A percentile compares a stretch with the other conserved stretches of the same genome.
Evolutionary conservation across 2,113 vertebrate species (phyloP).

Genomic region (Plestiodon gilberti): DNA sequence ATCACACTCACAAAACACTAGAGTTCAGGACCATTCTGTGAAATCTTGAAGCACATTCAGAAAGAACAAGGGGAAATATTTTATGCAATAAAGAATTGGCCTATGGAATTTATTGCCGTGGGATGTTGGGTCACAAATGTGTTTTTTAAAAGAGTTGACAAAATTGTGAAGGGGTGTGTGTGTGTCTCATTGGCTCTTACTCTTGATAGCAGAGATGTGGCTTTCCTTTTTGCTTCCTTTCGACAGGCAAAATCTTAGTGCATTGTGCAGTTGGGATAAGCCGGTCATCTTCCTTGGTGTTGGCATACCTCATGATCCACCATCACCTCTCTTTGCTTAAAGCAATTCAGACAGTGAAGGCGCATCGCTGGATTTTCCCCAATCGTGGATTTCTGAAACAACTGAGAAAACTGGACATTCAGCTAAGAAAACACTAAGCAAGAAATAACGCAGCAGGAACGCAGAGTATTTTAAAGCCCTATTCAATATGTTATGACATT

Average conservation of each 20-base stretch:
- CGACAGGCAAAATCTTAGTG: slow-evolving; percentile 91
- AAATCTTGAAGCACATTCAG: no score
- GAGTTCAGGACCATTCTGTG: no score
- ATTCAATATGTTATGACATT: not conserved
- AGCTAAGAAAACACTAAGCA: slow-evolving; percentile 60
- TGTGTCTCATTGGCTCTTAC: no score
- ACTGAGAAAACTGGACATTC: slow-evolving; percentile 85
- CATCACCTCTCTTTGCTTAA: slow-evolving; percentile 81
- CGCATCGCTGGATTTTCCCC: slow-evolving; percentile 91
- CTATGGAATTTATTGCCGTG: no score
- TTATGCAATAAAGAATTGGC: no score
- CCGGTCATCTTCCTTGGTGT: slow-evolving; percentile 90
- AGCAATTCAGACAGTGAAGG: slow-evolving; percentile 74
- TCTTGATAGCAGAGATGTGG: no score
- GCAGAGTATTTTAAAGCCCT: not conserved
- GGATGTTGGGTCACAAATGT: no score
- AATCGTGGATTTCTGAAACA: slow-evolving; percentile 93
- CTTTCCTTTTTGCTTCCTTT: slow-evolving; percentile 17
- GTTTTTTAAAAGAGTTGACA: no score
- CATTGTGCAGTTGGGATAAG: slow-evolving; percentile 97
- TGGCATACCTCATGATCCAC: slow-evolving; percentile 96
- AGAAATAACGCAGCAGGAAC: not conserved
- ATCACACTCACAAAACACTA: no score
- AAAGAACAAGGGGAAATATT: no score
- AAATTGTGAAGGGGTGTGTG: no score